Conservation (phyloP, 1,140 invertebrate species). For the Drosophila cardini region DNA sequence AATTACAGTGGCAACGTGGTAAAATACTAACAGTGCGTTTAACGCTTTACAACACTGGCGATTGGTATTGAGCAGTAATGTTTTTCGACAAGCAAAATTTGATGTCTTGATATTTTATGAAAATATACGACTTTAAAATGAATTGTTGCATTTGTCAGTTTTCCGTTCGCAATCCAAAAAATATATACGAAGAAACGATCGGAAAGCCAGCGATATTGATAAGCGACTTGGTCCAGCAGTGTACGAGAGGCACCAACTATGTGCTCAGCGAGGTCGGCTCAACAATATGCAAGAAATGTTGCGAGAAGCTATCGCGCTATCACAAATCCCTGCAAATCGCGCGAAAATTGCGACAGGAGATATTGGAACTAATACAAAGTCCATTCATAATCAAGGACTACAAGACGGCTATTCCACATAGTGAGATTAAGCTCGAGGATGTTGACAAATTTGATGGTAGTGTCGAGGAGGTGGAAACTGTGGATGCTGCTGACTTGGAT, state of each 20-base stretch:
- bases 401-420: conserved; percentile 33
- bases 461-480: conserved; percentile 35
- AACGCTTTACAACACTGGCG: conserved; percentile 6
- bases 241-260: conserved; percentile 64
- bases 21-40: not conserved
- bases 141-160: conserved; percentile 78
- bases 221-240: conserved; percentile 65
- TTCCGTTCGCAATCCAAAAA: conserved; percentile 64
- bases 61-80: conserved; percentile 33
- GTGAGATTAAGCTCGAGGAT: conserved; percentile 31
- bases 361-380: conserved; percentile 65
- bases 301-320: conserved; percentile 64
- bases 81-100: conserved; percentile 24
- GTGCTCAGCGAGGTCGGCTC: conserved; percentile 52
- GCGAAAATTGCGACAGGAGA: conserved; percentile 63
- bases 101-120: conserved; percentile 32
- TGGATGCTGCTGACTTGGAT: conserved; percentile 33
- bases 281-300: conserved; percentile 71
- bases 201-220: conserved; percentile 68
- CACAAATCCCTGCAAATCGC: conserved; percentile 71
- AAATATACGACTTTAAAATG: conserved; percentile 45
- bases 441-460: conserved; percentile 51
- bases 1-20: conserved; percentile 1
- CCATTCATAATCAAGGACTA: conserved; percentile 59
- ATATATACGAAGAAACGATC: conserved; percentile 66